These are phyloP conservation scores for Sitobion miscanthi DNA, from an alignment of 1,140 invertebrate genomes.

Conservation along the genomic window DNA sequence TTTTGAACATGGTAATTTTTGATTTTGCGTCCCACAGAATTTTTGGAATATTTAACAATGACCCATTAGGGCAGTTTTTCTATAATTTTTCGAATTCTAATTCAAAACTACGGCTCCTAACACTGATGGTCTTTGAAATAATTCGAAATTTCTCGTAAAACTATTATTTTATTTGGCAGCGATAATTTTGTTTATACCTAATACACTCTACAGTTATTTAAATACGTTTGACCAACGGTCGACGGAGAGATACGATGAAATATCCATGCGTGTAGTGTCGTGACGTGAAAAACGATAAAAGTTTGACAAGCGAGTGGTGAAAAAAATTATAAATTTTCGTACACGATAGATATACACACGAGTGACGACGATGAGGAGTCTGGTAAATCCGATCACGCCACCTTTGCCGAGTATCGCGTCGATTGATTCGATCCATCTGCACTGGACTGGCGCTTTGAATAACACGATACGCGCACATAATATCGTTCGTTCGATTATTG, in stretches of 20 bases:
- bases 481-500: background rate
- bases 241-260: background rate
- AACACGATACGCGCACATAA: background rate
- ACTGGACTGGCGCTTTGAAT: background rate
- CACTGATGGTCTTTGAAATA: background rate
- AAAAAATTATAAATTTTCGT: background rate
- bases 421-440: slow-evolving; percentile 35
- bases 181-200: background rate
- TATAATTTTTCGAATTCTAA: background rate
- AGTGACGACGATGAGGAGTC: background rate
- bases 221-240: background rate
- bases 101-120: background rate
- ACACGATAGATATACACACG: background rate
- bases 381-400: slow-evolving; percentile 11
- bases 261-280: background rate
- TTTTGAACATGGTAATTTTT: background rate
- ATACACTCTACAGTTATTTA: background rate
- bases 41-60: background rate
- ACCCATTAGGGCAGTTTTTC: background rate
- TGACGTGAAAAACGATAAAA: background rate
- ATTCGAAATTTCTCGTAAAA: background rate
- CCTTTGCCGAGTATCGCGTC: background rate
- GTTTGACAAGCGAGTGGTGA: background rate
- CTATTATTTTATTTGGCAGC: background rate
- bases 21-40: background rate